Evolutionary conservation across 2,888 invertebrate genomes (phyloP), one percentile per base, ranked within the genome.

Genomic region (Coelinius sp.): DNA sequence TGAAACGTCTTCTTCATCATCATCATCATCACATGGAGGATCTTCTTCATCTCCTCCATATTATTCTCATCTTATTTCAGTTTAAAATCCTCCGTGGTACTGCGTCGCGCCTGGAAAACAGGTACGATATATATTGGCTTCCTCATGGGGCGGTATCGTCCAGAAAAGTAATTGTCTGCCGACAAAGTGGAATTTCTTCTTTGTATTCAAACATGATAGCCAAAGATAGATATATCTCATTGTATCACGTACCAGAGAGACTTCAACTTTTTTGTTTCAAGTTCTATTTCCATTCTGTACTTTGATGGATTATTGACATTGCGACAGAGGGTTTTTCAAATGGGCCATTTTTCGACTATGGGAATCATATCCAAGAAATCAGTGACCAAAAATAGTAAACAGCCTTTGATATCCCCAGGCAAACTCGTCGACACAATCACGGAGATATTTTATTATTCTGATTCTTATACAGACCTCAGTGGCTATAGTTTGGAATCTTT

Each of bases 401-500:
- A n/a, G 53, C 24, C 25, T 25, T 24, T 53, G 22, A 10, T 22
- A 0, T 10, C 53, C 25, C 14, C 24, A 1, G 10, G 10, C 12
- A 53, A 25, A 24, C 17, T 6, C 27, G 22, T 52, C 56, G n/a
- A 27, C n/a, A 8, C n/a, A 17, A 10, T 5, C 56, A 12, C 31
- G 7, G 31, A 59, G 74, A 76, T 76, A 84, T 85, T 87, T 87
- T 86, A 87, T 87, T 86, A 86, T 86, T 85, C 85, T 81, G 81
- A 84, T 85, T 86, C 81, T 82, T 83, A n/a, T n/a, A 80, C 41
- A 80, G 79, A 78, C 65, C 68, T 59, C 35, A 70, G 62, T 70
- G 77, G 79, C 80, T 80, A 79, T 81, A 82, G 81, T 20, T 41
- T 84, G 84, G 85, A 88, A 87, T 87, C 87, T 88, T 87, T 86